Percentiles rank a stretch among this genome's conserved stretches.
These are phyloP conservation scores for Nasonovia ribisnigri DNA, from an alignment of 2,888 invertebrate genomes.

Conservation along the genomic window DNA sequence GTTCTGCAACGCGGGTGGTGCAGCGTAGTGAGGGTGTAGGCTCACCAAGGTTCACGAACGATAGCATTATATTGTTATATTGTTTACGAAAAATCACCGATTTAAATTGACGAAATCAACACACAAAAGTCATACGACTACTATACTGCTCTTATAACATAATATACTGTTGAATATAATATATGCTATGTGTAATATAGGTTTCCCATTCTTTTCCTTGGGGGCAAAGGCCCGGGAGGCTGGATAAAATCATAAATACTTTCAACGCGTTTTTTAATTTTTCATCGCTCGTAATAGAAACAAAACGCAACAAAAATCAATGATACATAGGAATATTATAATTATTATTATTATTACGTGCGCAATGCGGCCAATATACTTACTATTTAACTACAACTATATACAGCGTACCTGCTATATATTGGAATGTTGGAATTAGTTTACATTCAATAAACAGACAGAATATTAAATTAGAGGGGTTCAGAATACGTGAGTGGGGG, in stretches of 20 bases:
- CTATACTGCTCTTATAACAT: background rate
- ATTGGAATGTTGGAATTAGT: background rate
- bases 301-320: background rate
- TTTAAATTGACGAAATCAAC: conserved; percentile 35
- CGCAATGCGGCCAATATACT: background rate
- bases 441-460: background rate
- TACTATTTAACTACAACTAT: background rate
- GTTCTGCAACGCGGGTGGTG: conserved; percentile 5
- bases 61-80: background rate
- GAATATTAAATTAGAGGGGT: background rate
- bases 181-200: background rate
- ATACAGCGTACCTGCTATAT: background rate
- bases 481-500: background rate
- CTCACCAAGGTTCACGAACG: background rate
- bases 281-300: background rate
- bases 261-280: background rate
- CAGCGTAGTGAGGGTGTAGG: background rate
- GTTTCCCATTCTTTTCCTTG: background rate
- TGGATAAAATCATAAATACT: background rate
- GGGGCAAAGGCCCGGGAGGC: too few relatives aligned
- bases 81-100: conserved; percentile 52
- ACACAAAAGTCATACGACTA: background rate
- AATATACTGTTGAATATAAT: too few relatives aligned
- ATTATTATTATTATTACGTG: background rate
- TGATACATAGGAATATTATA: too few relatives aligned